Evolutionary conservation across 1,140 invertebrate species (phyloP), one percentile per base, ranked within the genome.

Genomic region (Zaprionus nigranus): DNA sequence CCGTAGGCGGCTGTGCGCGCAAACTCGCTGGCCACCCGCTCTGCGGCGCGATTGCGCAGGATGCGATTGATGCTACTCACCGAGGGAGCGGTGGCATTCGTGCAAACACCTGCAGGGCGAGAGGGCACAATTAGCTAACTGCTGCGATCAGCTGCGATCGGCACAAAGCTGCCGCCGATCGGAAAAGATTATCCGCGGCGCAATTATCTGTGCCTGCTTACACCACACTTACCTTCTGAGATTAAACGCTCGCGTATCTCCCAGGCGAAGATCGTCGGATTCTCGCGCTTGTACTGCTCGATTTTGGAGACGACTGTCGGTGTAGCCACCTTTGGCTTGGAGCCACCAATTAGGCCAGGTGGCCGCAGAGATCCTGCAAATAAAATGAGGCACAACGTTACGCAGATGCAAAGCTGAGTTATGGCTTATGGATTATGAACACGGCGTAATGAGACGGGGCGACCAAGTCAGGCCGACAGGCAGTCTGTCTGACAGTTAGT

Each of bases 211-310:
- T 12, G 20, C 20, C 56, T n/a, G n/a, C 24, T 24, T 46, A 36
- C 30, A 36, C 30, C 5, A 26, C 54, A 92, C 93, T 95, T 95
- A 98, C 97, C 97, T 96, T 99, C 98, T 53, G 97, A 97, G 90
- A 99, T 98, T 73, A 98, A 95, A 92, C 97, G 95, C 93, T 98
- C 98, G 26, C 98, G 94, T 79, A 99, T 98, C 95, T 98, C 98
- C 98, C 98, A 98, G 24, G 99, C 99, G 94, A 99, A 99, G 93
- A 99, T 98, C 64, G 98, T 99, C n/a, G 97, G 98, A 93, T 99
- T 98, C 93, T 99, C 97, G 73, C 98, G 94, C 94, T 99, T 99
- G 94, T 99, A 99, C 93, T 98, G 97, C 93, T 98, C 98, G 91
- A 98, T 99, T 94, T 98, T 99, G 71, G 97, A 96, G 38, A 99